Conservation (phyloP, 2,888 invertebrate species). For the Gastracanthus pulcherrimus region DNA sequence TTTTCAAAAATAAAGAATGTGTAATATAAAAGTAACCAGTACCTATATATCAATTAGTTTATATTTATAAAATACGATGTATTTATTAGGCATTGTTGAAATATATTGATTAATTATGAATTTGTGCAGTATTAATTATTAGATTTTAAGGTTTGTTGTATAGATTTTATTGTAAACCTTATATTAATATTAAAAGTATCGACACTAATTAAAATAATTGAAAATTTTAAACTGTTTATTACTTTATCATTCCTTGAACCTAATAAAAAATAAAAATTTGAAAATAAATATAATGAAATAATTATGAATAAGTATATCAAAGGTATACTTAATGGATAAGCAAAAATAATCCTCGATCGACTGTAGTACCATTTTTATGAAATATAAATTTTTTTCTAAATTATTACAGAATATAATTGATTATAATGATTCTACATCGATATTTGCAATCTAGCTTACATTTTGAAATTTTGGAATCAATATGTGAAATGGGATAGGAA, state of each 20-base stretch:
- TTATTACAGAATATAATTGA: too few species aligned
- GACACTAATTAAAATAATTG: background rate
- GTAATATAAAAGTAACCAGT: too few species aligned
- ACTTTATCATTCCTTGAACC: background rate
- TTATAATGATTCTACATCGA: too few species aligned
- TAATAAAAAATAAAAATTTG: too few species aligned
- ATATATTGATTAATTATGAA: conserved; percentile 32
- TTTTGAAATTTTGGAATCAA: background rate
- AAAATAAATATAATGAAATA: too few species aligned
- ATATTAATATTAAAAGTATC: background rate
- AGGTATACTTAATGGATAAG: too few species aligned
- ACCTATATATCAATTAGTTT: too few species aligned
- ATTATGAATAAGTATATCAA: too few species aligned
- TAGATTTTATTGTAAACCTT: background rate
- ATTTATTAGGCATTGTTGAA: background rate
- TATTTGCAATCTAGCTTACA: too few species aligned
- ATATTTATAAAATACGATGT: background rate
- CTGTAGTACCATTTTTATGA: too few species aligned
- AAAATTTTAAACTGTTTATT: background rate
- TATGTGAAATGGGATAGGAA: background rate
- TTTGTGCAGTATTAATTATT: background rate
- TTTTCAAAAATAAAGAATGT: background rate
- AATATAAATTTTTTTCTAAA: too few species aligned
- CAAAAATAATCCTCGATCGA: too few species aligned
- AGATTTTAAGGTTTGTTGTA: background rate